These are phyloP conservation scores for Scaeva pyrastri DNA, from an alignment of 2,888 invertebrate genomes.

Conservation along the genomic window DNA sequence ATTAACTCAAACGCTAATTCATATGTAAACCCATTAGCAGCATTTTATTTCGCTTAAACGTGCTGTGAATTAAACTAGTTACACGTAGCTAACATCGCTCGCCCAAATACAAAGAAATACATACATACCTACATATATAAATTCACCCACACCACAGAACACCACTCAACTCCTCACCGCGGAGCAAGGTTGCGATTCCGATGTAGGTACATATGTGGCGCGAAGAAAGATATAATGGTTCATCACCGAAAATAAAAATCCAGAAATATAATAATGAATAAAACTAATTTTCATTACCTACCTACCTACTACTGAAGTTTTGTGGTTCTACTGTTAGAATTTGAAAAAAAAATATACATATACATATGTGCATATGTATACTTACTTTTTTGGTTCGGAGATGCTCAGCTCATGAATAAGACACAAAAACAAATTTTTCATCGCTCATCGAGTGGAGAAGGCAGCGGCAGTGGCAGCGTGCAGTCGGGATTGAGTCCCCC, in stretches of 20 bases:
- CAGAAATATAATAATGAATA: constrained; percentile 14
- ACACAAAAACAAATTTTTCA: constrained; percentile 65
- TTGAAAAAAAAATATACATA: no score
- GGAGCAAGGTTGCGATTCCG: not conserved
- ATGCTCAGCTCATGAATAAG: constrained; percentile 54
- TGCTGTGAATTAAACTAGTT: constrained; percentile 67
- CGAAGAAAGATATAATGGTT: no score
- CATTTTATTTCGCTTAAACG: constrained; percentile 73
- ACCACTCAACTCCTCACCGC: not conserved
- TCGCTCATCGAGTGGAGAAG: constrained; percentile 4
- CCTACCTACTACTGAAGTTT: not conserved
- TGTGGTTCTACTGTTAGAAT: constrained; percentile 32
- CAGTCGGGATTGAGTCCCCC: constrained; percentile 10
- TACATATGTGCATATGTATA: no score
- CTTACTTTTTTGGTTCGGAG: no score
- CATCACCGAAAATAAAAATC: constrained; percentile 8
- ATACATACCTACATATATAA: constrained; percentile 26
- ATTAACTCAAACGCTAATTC: constrained; percentile 64
- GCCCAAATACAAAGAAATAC: not conserved
- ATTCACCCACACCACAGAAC: constrained; percentile 48
- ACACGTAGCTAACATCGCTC: constrained; percentile 18
- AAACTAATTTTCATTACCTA: no score
- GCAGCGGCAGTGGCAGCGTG: not conserved
- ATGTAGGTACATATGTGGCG: no score
- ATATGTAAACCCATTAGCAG: constrained; percentile 73